Evolutionary conservation across 2,797 vertebrate genomes (phyloP), one percentile per base, ranked within the genome.

Genomic region (Lacerta agilis): DNA sequence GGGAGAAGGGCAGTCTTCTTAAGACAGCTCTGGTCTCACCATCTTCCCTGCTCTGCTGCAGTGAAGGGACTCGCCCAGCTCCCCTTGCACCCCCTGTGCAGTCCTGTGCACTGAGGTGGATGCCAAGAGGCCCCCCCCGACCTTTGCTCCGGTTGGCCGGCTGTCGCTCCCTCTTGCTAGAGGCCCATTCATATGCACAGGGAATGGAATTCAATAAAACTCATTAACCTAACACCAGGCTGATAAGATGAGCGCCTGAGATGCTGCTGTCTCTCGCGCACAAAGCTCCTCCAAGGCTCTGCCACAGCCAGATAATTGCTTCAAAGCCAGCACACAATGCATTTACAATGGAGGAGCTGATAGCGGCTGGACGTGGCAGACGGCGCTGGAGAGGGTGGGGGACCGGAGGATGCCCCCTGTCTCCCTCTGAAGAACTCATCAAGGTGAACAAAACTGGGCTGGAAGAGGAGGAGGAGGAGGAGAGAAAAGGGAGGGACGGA

Each of bases 181-280:
- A 85, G 82, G 82, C 43, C 86, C 36, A 69, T 90, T 87, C 89
- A 58, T 69, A 87, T 79, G 82, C 43, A 58, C 13, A 10, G 61
- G 61, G 86, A 85, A 85, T 81, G 82, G 23, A 69, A 87, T 90
- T 85, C 89, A 90, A 81, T 87, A 76, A 85, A 90, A 87, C 89
- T 85, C 82, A 90, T 90, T 81, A 87, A 75, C 89, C 89, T 38
- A 81, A 87, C 71, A 36, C 86, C 20, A 27, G 86, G 45, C 86
- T 27, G 89, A 81, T 81, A 90, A 90, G 89, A 61, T 69, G 77
- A 69, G 23, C 20, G 43, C 43, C 71, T 33, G 89, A 76, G 86
- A 90, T 67, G 86, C 58, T 61, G 82, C 71, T n/a, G 61, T 45
- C 86, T 90, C 41, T 9, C 1, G 61, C 58, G 20, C 81, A 84